Percentiles rank a stretch among this genome's conserved stretches.
Conservation (phyloP, 1,140 invertebrate species). For the Drosophila navojoa region DNA sequence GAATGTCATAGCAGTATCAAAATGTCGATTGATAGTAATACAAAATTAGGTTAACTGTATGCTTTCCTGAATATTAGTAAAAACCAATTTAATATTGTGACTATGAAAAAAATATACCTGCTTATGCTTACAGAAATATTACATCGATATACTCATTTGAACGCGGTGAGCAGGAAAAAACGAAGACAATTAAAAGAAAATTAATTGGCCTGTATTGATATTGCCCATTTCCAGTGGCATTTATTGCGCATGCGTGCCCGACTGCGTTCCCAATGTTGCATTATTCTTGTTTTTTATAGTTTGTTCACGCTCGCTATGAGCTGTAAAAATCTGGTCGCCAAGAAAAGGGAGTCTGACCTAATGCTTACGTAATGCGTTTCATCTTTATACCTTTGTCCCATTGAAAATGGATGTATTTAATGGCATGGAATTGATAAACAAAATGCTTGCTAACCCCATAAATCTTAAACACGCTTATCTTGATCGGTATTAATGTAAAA, state of each 20-base stretch:
- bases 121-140: background rate
- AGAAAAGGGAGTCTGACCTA: slow-evolving; percentile 36
- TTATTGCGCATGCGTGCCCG: slow-evolving; percentile 67
- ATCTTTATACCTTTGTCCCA: too few species aligned
- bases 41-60: too few species aligned
- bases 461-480: too few species aligned
- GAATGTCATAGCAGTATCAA: background rate
- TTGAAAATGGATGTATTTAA: too few species aligned
- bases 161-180: background rate
- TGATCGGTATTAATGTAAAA: too few species aligned
- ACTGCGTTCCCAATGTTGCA: slow-evolving; percentile 10
- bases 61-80: too few species aligned
- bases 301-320: slow-evolving; percentile 56
- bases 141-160: background rate
- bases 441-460: too few species aligned
- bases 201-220: slow-evolving; percentile 67
- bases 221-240: slow-evolving; percentile 44
- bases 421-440: too few species aligned
- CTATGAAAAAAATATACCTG: too few species aligned
- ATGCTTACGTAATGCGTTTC: slow-evolving; percentile 62
- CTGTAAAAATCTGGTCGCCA: slow-evolving; percentile 34
- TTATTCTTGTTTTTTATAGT: slow-evolving; percentile 44
- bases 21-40: too few species aligned
- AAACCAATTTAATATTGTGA: too few species aligned
- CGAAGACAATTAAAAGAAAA: slow-evolving; percentile 72